phyloP scores from a whole-genome alignment of 2,113 vertebrate genomes.

The Agelaius phoeniceus region DNA sequence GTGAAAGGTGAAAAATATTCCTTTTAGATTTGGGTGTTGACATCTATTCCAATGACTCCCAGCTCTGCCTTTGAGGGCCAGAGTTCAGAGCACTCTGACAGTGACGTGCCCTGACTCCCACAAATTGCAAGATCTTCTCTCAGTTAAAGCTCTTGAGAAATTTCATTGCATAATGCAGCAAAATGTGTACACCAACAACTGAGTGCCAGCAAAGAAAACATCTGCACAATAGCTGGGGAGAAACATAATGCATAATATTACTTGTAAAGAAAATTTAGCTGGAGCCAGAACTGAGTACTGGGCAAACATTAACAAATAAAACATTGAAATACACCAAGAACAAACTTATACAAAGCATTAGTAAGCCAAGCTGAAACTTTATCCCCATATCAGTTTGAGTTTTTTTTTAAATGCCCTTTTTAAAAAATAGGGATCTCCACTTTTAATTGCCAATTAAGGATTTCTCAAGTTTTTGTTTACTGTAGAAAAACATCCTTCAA shows the following conservation, averaged over 20 bases:
- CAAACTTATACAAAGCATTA: neutral
- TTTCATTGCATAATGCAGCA: neutral
- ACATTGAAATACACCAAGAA: neutral
- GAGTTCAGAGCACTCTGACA: neutral
- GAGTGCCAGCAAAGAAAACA: neutral
- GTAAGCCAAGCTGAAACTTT: neutral
- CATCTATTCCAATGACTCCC: rapidly evolving
- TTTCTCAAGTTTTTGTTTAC: slow-evolving; percentile 41
- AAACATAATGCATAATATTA: neutral
- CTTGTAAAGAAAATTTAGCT: neutral
- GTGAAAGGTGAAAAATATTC: neutral
- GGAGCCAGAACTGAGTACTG: neutral
- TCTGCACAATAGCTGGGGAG: neutral
- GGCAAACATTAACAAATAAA: neutral
- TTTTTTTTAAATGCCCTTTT: neutral
- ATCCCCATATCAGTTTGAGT: neutral
- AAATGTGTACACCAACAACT: neutral
- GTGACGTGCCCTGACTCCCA: neutral
- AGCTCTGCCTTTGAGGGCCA: neutral
- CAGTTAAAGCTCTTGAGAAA: neutral
- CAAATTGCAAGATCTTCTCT: neutral
- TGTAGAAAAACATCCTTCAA: neutral
- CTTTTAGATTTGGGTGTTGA: neutral
- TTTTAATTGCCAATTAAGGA: slow-evolving; percentile 47
- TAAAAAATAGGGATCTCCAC: neutral